Evolutionary conservation across 2,113 vertebrate species (phyloP), one percentile per base, ranked within the genome.

Genomic region (Lipotes vexillifer): DNA sequence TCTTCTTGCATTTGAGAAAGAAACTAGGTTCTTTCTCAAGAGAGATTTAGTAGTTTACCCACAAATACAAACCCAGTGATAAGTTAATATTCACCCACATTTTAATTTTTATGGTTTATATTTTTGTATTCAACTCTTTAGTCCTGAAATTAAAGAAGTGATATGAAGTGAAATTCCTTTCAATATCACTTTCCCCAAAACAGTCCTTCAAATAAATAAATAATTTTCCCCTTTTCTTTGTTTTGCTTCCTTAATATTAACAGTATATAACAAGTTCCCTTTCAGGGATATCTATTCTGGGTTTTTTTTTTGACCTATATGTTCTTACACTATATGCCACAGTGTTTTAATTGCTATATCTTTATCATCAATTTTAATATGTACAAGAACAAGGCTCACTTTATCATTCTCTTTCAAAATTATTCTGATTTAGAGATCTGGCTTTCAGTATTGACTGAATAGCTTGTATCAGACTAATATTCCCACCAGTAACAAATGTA

Each of bases 111-210:
- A 81, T 80, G 41, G 27, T 69, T 94, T 84, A 78, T 57, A 29
- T 82, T 94, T 95, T 87, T 89, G 49, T 94, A 71, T 91, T 93
- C 94, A 96, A 78, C 82, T 84, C 44, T 94, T 95, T 94, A 93
- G 91, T 61, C 71, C 36, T 96, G 44, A 94, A 93, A 82, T 78
- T 77, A 93, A 46, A 93, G n/a, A 94, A 95, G 66, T 94, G 14
- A 59, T 46, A 36, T 27, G 20, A 90, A 92, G 20, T 52, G 36
- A 95, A 68, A 41, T 41, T 93, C 46, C 63, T 90, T 95, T 89
- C 72, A 93, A 80, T 25, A 94, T 61, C 65, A 81, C 38, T 97
- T 95, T 94, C 86, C 61, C 49, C 31, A 41, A 36, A 86, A 83
- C 41, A 66, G 46, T 80, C 61, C 65, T 94, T 97, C 77, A 93